Percentiles rank a stretch among this genome's conserved stretches.
Conservation (phyloP, 2,113 vertebrate species). For the Polypterus senegalus region DNA sequence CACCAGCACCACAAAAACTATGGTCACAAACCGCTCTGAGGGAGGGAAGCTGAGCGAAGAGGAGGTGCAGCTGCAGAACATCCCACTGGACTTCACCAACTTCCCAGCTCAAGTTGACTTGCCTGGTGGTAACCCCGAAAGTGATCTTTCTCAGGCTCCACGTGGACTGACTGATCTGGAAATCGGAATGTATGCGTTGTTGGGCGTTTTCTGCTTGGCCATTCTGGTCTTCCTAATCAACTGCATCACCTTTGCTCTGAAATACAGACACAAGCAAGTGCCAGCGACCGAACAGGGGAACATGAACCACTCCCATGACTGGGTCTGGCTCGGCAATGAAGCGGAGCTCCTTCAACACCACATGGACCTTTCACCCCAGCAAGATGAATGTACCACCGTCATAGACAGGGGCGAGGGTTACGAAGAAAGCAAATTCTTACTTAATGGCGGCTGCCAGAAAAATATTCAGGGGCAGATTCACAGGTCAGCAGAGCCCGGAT, state of each 20-base stretch:
- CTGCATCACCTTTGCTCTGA: slow-evolving; percentile 92
- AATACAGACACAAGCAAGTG: slow-evolving; percentile 88
- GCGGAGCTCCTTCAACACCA: slow-evolving; percentile 76
- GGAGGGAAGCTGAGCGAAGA: slow-evolving; percentile 37
- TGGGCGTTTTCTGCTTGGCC: slow-evolving; percentile 90
- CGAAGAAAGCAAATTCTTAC: slow-evolving; percentile 85
- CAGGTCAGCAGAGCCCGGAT: slow-evolving; percentile 59
- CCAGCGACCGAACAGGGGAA: slow-evolving; percentile 76
- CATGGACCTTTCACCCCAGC: slow-evolving; percentile 56
- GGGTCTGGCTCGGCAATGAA: slow-evolving; percentile 91
- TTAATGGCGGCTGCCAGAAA: slow-evolving; percentile 73
- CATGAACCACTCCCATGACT: slow-evolving; percentile 92
- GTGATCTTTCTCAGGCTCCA: slow-evolving; percentile 63
- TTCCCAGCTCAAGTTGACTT: slow-evolving; percentile 64
- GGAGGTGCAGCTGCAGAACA: slow-evolving; percentile 44
- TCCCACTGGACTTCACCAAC: slow-evolving; percentile 55
- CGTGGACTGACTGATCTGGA: slow-evolving; percentile 83
- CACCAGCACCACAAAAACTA: slow-evolving; percentile 58
- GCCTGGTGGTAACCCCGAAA: slow-evolving; percentile 47
- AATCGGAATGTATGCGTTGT: slow-evolving; percentile 92
- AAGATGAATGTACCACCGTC: slow-evolving; percentile 72
- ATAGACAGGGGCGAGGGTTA: slow-evolving; percentile 74
- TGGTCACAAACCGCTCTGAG: slow-evolving; percentile 38
- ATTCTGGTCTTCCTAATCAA: slow-evolving; percentile 95
- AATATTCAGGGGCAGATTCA: slow-evolving; percentile 68